phyloP scores from a whole-genome alignment of 2,888 invertebrate genomes.

The Caenorhabditis afra region DNA sequence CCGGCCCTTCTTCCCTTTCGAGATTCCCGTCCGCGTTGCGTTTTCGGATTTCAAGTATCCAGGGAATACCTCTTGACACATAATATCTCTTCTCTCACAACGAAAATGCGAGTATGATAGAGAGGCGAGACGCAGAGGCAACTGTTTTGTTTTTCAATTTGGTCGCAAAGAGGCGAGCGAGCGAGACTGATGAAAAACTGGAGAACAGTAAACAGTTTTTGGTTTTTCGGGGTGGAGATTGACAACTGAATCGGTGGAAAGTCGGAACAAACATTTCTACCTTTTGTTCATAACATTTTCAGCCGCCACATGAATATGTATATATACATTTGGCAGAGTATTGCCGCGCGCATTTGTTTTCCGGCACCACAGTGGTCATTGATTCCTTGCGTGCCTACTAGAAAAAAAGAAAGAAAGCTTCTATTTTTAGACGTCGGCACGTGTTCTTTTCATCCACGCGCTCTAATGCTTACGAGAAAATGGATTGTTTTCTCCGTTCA shows the following conservation, averaged over 20 bases:
- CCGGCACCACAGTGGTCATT: slow-evolving; percentile 17
- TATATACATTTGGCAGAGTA: slow-evolving; percentile 27
- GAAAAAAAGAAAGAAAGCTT: background rate
- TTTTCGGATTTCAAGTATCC: slow-evolving; percentile 45
- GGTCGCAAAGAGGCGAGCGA: background rate
- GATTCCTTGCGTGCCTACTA: slow-evolving; percentile 9
- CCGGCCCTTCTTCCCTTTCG: slow-evolving; percentile 1
- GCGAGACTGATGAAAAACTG: slow-evolving; percentile 33
- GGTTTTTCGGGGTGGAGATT: slow-evolving; percentile 26
- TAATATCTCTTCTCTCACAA: background rate
- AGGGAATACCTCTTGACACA: slow-evolving; percentile 39
- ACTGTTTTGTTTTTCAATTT: slow-evolving; percentile 21
- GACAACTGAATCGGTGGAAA: background rate
- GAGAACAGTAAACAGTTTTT: slow-evolving; percentile 56
- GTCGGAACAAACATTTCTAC: background rate
- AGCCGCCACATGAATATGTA: slow-evolving; percentile 13
- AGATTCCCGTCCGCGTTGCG: background rate
- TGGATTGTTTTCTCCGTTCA: background rate
- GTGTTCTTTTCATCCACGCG: slow-evolving; percentile 3
- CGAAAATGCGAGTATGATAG: slow-evolving; percentile 10
- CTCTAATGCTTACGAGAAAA: slow-evolving; percentile 3
- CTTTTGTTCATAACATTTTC: background rate
- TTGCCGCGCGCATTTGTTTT: slow-evolving; percentile 17
- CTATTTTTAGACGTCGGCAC: slow-evolving; percentile 19
- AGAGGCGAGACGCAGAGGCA: slow-evolving; percentile 7